These are phyloP conservation scores for Erebia aethiops DNA, from an alignment of 2,888 invertebrate genomes.

Conservation along the genomic window DNA sequence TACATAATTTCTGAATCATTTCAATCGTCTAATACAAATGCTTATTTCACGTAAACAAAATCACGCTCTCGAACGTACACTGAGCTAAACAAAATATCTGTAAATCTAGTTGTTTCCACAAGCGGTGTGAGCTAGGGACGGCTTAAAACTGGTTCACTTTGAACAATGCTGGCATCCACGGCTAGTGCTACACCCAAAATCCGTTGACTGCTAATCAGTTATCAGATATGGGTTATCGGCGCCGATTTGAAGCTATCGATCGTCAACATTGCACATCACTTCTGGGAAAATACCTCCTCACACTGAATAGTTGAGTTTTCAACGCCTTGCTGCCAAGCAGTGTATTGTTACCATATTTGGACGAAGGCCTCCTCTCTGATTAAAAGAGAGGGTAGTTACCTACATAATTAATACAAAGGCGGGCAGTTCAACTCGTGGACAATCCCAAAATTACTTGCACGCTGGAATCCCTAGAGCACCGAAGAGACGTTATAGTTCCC, in stretches of 20 bases:
- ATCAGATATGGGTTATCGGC: slow-evolving; percentile 36
- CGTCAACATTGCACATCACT: slow-evolving; percentile 28
- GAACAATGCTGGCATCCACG: not conserved
- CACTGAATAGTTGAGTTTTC: not conserved
- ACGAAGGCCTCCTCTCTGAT: no score
- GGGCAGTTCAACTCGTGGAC: no score
- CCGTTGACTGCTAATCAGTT: slow-evolving; percentile 29
- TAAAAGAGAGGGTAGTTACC: no score
- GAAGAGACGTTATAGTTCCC: no score
- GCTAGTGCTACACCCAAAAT: not conserved
- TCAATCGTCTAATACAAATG: no score
- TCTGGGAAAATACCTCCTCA: not conserved
- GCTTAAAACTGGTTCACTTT: not conserved
- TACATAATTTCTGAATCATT: no score
- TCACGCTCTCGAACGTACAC: not conserved
- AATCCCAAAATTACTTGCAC: no score
- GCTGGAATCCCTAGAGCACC: no score
- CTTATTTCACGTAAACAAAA: not conserved
- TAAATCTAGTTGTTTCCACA: not conserved
- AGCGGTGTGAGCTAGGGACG: not conserved
- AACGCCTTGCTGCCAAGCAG: no score
- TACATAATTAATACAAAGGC: no score
- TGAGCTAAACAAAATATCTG: not conserved
- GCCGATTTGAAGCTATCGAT: slow-evolving; percentile 31
- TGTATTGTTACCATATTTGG: no score